Evolutionary conservation across 35 echinoderm and acorn worm genomes (phyloP).

Genomic region (Diadema setosum): DNA sequence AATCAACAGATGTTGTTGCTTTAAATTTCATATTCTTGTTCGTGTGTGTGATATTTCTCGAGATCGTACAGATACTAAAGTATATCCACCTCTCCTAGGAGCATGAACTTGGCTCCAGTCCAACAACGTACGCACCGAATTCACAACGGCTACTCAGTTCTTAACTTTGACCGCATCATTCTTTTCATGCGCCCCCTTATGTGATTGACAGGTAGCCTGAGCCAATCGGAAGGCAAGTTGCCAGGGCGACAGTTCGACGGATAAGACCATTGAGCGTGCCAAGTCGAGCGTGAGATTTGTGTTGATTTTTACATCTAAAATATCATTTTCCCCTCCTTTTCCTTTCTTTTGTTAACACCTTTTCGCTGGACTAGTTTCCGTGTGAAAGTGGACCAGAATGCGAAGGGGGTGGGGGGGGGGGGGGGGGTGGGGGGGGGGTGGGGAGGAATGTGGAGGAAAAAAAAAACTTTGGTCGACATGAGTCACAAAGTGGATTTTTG

Average conservation of each 20-base stretch:
- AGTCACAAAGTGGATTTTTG: no score
- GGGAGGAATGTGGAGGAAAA: no score
- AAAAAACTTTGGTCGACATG: no score
- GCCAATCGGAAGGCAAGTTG: background rate
- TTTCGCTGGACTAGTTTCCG: conserved; percentile 5
- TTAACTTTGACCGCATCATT: background rate
- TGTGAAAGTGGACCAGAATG: background rate
- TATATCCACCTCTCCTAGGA: no score
- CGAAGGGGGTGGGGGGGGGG: background rate
- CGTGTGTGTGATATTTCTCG: no score
- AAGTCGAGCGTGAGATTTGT: background rate
- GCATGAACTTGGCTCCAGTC: no score
- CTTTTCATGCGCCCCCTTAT: background rate
- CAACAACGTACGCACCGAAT: no score
- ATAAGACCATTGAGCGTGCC: background rate
- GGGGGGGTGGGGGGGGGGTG: background rate
- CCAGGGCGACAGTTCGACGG: background rate
- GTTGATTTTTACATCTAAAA: conserved; percentile 8
- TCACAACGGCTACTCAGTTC: background rate
- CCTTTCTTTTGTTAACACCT: background rate
- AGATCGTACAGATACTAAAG: no score
- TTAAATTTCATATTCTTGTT: no score
- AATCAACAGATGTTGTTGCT: no score
- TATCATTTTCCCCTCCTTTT: background rate
- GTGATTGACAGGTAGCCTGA: background rate